Evolutionary conservation across 2,797 vertebrate genomes (phyloP).

Genomic region (Loris lydekkerianus): DNA sequence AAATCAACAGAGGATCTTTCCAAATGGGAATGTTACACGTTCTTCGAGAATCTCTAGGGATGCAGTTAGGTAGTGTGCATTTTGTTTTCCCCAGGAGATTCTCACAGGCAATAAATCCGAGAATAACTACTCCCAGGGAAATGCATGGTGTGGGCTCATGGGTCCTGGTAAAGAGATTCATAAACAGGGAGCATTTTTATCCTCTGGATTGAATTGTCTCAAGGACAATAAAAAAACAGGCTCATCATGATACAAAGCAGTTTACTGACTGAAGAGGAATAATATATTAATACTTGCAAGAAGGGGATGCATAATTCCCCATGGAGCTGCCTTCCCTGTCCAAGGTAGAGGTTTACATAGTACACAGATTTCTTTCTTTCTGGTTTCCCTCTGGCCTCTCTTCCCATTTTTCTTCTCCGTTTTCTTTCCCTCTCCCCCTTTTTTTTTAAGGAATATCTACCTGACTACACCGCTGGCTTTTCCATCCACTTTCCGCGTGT

Average conservation of each 20-base stretch:
- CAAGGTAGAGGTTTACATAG: background rate
- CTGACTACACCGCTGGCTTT: background rate
- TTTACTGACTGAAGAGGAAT: background rate
- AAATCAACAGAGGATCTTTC: background rate
- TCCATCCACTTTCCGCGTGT: background rate
- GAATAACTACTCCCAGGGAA: background rate
- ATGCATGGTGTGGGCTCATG: background rate
- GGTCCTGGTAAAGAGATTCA: background rate
- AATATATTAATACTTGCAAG: background rate
- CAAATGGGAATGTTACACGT: background rate
- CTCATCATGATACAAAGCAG: background rate
- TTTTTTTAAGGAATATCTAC: background rate
- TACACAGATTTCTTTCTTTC: background rate
- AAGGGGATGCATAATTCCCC: background rate
- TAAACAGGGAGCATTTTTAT: background rate
- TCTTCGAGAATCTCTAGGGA: too few relatives aligned
- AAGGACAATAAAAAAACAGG: background rate
- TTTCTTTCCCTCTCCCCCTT: accelerated
- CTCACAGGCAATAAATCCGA: background rate
- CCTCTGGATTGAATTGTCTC: background rate
- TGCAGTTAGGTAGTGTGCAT: background rate
- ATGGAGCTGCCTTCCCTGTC: background rate
- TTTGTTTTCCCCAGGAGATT: background rate
- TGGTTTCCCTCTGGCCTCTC: background rate
- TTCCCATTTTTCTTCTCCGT: background rate